A percentile compares a stretch with the other conserved stretches of the same genome.
phyloP scores from a whole-genome alignment of 2,113 vertebrate species.

The Mustela nigripes region DNA sequence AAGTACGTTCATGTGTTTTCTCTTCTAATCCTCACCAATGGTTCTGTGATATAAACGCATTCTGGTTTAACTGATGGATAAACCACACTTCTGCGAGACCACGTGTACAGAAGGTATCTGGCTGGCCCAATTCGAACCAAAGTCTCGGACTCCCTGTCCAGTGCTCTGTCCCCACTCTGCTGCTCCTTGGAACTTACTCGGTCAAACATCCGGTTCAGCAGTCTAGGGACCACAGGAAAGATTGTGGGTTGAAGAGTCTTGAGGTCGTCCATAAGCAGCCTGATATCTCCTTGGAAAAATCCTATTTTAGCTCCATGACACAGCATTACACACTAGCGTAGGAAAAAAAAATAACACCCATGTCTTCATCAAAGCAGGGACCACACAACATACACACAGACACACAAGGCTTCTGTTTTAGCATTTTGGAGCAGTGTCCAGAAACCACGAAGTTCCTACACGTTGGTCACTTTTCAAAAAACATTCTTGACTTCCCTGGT shows the following conservation, averaged over 20 bases:
- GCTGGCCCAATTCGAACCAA: rapidly evolving
- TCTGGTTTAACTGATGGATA: background rate
- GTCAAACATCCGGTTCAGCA: slow-evolving; percentile 99
- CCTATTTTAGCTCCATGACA: slow-evolving; percentile 96
- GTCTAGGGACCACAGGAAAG: slow-evolving; percentile 97
- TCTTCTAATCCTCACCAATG: background rate
- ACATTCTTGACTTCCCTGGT: background rate
- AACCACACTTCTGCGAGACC: rapidly evolving
- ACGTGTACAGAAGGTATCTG: rapidly evolving
- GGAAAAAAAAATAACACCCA: background rate
- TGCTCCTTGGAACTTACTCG: slow-evolving; percentile 88
- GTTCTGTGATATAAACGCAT: background rate
- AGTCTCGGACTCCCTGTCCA: background rate
- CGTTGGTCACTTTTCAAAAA: background rate
- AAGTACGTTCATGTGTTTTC: background rate
- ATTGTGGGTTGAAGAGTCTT: slow-evolving; percentile 95
- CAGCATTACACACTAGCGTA: slow-evolving; percentile 91
- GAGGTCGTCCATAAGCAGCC: slow-evolving; percentile 98
- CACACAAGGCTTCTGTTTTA: background rate
- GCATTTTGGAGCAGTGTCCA: background rate
- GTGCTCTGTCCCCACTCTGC: rapidly evolving
- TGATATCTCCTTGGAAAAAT: slow-evolving; percentile 98
- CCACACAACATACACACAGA: background rate
- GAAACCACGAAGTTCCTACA: background rate
- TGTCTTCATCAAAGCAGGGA: background rate